A percentile compares a stretch with the other conserved stretches of the same genome.
phyloP scores from a whole-genome alignment of 2,113 vertebrate genomes.

The Tapirus terrestris region DNA sequence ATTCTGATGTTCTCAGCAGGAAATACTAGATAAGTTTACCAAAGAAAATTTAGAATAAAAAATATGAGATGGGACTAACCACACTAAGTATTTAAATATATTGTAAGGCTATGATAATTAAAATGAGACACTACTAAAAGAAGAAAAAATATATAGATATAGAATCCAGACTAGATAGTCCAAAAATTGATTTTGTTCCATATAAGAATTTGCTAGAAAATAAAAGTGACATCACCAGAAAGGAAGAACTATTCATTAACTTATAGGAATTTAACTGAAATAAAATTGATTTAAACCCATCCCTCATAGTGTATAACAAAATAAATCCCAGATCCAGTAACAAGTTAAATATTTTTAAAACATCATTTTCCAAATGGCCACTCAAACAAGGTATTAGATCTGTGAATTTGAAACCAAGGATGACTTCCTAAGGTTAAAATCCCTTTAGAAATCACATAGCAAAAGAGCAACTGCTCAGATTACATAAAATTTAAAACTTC shows the following conservation, averaged over 20 bases:
- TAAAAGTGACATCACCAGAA: neutral
- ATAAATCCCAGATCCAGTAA: neutral
- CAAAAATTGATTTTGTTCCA: neutral
- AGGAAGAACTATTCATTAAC: neutral
- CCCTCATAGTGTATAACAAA: neutral
- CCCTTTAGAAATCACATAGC: neutral
- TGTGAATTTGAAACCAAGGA: neutral
- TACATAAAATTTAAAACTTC: constrained; percentile 23
- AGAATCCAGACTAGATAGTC: neutral
- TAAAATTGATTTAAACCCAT: constrained; percentile 19
- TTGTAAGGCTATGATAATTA: neutral
- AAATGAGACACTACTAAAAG: constrained; percentile 7
- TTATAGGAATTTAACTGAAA: neutral
- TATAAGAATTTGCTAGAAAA: neutral
- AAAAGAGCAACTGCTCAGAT: neutral
- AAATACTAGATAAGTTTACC: neutral
- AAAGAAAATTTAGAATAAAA: neutral
- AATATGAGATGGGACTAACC: neutral
- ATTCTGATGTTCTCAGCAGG: constrained; percentile 10
- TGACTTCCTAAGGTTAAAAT: neutral
- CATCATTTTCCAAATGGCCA: neutral
- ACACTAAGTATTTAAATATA: neutral
- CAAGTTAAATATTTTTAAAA: constrained; percentile 37
- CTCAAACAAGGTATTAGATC: neutral
- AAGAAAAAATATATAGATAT: neutral